Evolutionary conservation across 2,888 invertebrate species (phyloP).

Genomic region (Piscicola geometra): DNA sequence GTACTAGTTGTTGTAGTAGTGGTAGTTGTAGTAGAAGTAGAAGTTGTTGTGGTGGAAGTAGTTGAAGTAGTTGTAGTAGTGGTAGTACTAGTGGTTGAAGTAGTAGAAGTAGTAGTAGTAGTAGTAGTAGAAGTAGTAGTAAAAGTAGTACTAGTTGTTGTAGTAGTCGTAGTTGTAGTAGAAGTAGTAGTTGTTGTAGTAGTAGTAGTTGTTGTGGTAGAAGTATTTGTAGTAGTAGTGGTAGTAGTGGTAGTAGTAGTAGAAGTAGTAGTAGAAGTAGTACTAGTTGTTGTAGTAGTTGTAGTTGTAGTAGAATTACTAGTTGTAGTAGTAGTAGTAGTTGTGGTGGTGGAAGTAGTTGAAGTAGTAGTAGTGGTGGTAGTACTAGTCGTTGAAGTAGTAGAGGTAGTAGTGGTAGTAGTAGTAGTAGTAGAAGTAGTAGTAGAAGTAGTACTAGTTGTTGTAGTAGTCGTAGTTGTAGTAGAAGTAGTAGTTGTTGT

Average conservation of each 20-base stretch:
- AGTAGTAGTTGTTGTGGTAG: slow-evolving; percentile 21
- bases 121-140: too few species aligned
- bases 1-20: too few species aligned
- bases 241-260: slow-evolving; percentile 18
- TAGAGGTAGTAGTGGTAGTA: slow-evolving; percentile 21
- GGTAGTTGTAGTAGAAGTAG: too few species aligned
- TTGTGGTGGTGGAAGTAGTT: slow-evolving; percentile 38
- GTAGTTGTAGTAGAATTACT: slow-evolving; percentile 31
- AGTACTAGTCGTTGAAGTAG: slow-evolving; percentile 23
- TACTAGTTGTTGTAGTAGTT: slow-evolving; percentile 33
- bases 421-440: slow-evolving; percentile 29
- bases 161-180: too few species aligned
- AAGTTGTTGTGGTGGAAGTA: too few species aligned
- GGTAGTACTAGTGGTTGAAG: too few species aligned
- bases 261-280: slow-evolving; percentile 31
- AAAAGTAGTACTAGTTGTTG: too few species aligned
- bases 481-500: slow-evolving; percentile 36
- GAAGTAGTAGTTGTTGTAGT: too few species aligned
- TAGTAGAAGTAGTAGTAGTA: too few species aligned
- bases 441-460: slow-evolving; percentile 26
- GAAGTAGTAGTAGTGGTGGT: slow-evolving; percentile 24
- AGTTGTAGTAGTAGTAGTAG: slow-evolving; percentile 31
- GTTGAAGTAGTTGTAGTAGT: too few species aligned
- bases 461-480: slow-evolving; percentile 36
- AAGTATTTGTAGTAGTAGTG: slow-evolving; percentile 22